These are phyloP conservation scores for Carterocephalus palaemon DNA, from an alignment of 2,888 invertebrate species.

Conservation along the genomic window DNA sequence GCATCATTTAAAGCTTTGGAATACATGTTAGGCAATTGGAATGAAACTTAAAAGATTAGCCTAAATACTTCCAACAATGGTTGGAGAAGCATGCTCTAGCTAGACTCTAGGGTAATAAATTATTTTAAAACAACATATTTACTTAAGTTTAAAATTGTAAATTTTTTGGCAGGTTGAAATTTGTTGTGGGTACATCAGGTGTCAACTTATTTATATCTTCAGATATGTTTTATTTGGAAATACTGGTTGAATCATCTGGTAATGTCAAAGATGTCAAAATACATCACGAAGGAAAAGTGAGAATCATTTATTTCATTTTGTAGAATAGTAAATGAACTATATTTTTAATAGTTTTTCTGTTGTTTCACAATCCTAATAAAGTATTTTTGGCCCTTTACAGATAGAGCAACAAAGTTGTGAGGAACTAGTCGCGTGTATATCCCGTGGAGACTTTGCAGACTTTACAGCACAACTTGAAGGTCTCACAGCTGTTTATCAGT, in stretches of 20 bases:
- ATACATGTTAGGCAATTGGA: no score
- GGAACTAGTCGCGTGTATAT: slow-evolving; percentile 90
- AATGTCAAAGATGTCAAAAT: slow-evolving; percentile 92
- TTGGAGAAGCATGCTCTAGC: no score
- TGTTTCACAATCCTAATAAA: no score
- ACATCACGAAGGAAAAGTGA: slow-evolving; percentile 92
- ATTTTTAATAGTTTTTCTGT: no score
- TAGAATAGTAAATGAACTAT: no score
- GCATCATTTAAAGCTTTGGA: no score
- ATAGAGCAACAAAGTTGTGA: slow-evolving; percentile 90
- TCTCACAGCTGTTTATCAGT: slow-evolving; percentile 92
- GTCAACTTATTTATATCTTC: slow-evolving; percentile 94
- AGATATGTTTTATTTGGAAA: slow-evolving; percentile 97
- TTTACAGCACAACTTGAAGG: slow-evolving; percentile 96
- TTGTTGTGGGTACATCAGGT: slow-evolving; percentile 89
- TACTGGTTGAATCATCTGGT: slow-evolving; percentile 90
- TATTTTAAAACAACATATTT: slow-evolving; percentile 14
- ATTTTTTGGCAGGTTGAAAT: slow-evolving; percentile 83
- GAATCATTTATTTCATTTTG: background rate
- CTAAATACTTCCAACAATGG: no score
- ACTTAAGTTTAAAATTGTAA: background rate
- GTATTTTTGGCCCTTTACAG: no score
- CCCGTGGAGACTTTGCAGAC: slow-evolving; percentile 92
- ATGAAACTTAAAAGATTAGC: no score
- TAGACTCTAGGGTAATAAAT: no score